phyloP scores from a whole-genome alignment of 2,797 vertebrate species.

The Pangasius mekongensis region DNA sequence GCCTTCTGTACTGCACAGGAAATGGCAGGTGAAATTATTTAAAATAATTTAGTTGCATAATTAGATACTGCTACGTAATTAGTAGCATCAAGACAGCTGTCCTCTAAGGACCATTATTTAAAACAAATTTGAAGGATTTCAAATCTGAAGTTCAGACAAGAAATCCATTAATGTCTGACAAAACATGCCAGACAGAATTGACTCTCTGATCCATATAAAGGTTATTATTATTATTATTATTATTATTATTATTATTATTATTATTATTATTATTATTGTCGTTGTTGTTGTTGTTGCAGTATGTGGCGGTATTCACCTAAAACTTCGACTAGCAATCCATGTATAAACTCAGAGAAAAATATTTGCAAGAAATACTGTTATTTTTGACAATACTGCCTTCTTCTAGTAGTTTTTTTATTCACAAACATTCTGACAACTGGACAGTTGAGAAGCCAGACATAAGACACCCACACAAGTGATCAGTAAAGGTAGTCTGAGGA shows the following conservation, averaged over 20 bases:
- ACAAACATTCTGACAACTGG: background rate
- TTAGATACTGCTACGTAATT: background rate
- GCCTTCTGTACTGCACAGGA: background rate
- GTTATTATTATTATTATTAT: background rate
- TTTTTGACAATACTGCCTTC: background rate
- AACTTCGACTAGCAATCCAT: background rate
- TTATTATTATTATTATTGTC: too few relatives aligned
- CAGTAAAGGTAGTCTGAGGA: conserved; percentile 7
- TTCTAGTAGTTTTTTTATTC: background rate
- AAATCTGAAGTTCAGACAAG: background rate
- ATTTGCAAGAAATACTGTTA: background rate
- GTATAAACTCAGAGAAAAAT: background rate
- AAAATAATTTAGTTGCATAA: background rate
- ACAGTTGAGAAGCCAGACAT: conserved; percentile 4
- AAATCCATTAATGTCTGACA: background rate
- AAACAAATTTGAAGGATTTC: background rate
- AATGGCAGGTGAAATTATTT: background rate
- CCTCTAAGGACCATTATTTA: background rate
- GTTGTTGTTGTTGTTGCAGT: background rate
- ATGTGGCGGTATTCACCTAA: background rate
- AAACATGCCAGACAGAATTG: background rate
- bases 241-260: too few relatives aligned
- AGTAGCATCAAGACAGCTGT: background rate
- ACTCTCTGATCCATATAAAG: background rate
- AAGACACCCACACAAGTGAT: conserved; percentile 17